Conservation (phyloP, 2,113 vertebrate species). For the Peromyscus californicus region DNA sequence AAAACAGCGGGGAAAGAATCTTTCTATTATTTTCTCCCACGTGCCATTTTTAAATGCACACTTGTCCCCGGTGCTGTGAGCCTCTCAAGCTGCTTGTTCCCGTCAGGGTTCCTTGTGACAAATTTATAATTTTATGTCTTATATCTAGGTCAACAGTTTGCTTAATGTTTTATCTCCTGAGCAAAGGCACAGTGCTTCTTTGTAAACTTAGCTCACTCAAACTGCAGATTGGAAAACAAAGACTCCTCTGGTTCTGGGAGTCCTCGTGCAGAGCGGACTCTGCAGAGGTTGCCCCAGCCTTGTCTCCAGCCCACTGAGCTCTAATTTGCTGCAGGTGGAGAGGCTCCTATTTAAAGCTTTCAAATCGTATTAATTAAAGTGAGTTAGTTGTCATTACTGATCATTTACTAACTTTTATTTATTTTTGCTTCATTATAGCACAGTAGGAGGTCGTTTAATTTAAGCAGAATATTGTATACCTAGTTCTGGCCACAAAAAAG, state of each 20-base stretch:
- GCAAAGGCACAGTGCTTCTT: slow-evolving; percentile 70
- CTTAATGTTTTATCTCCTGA: slow-evolving; percentile 77
- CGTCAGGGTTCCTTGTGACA: slow-evolving; percentile 71
- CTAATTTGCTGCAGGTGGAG: slow-evolving; percentile 53
- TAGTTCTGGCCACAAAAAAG: slow-evolving; percentile 38
- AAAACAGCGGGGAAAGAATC: background rate
- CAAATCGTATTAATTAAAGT: slow-evolving; percentile 68
- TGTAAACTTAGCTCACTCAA: slow-evolving; percentile 76
- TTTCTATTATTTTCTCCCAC: slow-evolving; percentile 16
- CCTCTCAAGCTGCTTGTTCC: slow-evolving; percentile 32
- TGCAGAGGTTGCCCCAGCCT: background rate
- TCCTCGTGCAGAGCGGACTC: background rate
- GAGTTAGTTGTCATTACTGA: slow-evolving; percentile 68
- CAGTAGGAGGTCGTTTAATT: slow-evolving; percentile 47
- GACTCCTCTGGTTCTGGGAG: slow-evolving; percentile 49
- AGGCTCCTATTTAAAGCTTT: slow-evolving; percentile 62
- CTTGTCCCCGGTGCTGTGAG: background rate
- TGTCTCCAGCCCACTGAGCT: slow-evolving; percentile 50
- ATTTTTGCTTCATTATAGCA: slow-evolving; percentile 70
- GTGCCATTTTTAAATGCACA: background rate
- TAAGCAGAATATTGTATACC: slow-evolving; percentile 26
- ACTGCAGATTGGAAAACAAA: slow-evolving; percentile 75
- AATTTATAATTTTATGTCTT: slow-evolving; percentile 77
- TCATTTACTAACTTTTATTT: slow-evolving; percentile 70
- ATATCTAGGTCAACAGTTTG: slow-evolving; percentile 80